These are phyloP conservation scores for Pangasius sanitwongsei DNA, from an alignment of 2,797 vertebrate species.

Conservation along the genomic window DNA sequence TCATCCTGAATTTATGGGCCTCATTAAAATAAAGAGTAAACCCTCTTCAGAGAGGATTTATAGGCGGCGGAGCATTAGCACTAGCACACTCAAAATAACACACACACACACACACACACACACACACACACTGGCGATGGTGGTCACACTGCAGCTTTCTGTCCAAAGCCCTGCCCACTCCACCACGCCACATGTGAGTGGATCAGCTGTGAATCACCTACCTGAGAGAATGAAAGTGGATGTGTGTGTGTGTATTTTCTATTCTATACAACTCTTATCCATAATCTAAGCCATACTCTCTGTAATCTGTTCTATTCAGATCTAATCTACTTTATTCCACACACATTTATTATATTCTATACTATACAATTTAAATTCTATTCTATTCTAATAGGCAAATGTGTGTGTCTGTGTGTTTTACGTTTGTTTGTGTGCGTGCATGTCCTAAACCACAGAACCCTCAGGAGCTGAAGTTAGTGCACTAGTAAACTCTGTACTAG, in stretches of 20 bases:
- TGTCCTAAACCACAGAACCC: neutral
- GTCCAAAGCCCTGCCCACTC: constrained; percentile 51
- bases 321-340: neutral
- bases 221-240: neutral
- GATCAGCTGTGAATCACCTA: constrained; percentile 66
- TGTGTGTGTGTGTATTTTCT: neutral
- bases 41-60: constrained; percentile 79
- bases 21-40: constrained; percentile 80
- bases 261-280: neutral
- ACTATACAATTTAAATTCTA: neutral
- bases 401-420: neutral
- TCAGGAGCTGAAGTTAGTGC: neutral
- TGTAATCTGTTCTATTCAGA: neutral
- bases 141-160: constrained; percentile 45
- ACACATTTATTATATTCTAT: neutral
- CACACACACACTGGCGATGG: neutral
- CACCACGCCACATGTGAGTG: constrained; percentile 62
- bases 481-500: neutral
- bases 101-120: constrained; percentile 29
- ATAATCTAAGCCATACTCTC: neutral
- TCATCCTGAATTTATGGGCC: constrained; percentile 66
- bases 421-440: neutral
- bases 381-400: neutral
- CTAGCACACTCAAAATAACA: constrained; percentile 42
- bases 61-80: constrained; percentile 64